Evolutionary conservation across 2,888 invertebrate genomes (phyloP), one percentile per base, ranked within the genome.

Genomic region (Slavum lentiscoides): DNA sequence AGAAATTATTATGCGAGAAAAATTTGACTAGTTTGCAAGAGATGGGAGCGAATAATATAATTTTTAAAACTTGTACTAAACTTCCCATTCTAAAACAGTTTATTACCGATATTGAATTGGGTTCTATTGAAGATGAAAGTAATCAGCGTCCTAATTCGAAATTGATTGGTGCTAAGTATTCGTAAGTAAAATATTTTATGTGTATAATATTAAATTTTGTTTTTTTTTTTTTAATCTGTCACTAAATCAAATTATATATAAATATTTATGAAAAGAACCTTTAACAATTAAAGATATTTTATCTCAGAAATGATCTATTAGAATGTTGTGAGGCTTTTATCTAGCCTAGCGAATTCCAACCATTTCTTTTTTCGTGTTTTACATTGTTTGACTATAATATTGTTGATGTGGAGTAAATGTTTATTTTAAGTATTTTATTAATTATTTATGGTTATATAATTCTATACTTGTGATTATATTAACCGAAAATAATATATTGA

Each of bases 1-100:
- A 94, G 94, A 91, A 92, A 86, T 90, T 94, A 87, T 91, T 96
- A 85, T 88, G 92, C 81, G 90, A 91, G 82, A 92, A 93, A 75
- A 96, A 96, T 86, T 89, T 92, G 5, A 91, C 92, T 58, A 91
- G 91, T 84, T 89, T 97, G 76, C 93, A 94, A 88, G 91, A 92
- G 84, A 88, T 95, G 83, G 91, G 94, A 84, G 96, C 94, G 0
- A 94, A 94, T 49, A 91, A 94, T 84, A 91, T 92, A 17, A 88
- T 97, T 81, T 88, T 96, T 62, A 92, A 94, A 84, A 91, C 95
- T 84, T 96, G 96, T 86, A 89, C 92, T 5, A 91, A 91, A 83
- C 89, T 96, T 85, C 93, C 94, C 0, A 89, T 91, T 83, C 88
- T 92, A 59, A 89, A 89, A 82, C 88, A 90, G 83, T 92, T 91